Conservation (phyloP, 2,797 vertebrate species). For the Hoplostethus atlanticus region DNA sequence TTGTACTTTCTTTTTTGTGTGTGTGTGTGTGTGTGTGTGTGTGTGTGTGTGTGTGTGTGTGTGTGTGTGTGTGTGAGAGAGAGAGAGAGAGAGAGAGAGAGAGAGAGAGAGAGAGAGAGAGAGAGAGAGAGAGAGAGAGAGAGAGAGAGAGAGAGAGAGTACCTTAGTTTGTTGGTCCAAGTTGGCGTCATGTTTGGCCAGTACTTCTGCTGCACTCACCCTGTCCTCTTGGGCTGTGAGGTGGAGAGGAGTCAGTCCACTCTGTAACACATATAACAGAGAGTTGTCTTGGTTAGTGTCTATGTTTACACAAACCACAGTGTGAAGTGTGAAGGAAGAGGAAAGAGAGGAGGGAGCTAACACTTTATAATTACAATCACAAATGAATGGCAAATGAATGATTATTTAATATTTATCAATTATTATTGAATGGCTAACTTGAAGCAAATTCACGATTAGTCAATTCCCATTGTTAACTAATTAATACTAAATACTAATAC, state of each 20-base stretch:
- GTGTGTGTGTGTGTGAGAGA: neutral
- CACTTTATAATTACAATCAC: neutral
- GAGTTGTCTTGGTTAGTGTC: neutral
- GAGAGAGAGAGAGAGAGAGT: conserved; percentile 32
- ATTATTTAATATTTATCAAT: too few relatives aligned
- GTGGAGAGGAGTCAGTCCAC: conserved; percentile 93
- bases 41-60: neutral
- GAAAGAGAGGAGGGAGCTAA: neutral
- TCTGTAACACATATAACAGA: conserved; percentile 79
- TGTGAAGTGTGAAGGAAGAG: neutral
- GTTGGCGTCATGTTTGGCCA: conserved; percentile 91
- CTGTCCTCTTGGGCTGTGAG: conserved; percentile 96
- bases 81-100: too few relatives aligned
- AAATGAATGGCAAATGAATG: neutral
- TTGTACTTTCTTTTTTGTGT: neutral
- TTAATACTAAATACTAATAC: too few relatives aligned
- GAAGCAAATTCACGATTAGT: too few relatives aligned
- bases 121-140: conserved; percentile 11
- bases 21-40: neutral
- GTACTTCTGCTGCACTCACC: conserved; percentile 91
- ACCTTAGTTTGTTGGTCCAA: conserved; percentile 97
- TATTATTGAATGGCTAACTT: too few relatives aligned
- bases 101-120: too few relatives aligned
- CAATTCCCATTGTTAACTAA: too few relatives aligned
- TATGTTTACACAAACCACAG: neutral